These are phyloP conservation scores for Calliphora vomitoria DNA, from an alignment of 2,888 invertebrate genomes.

Conservation along the genomic window DNA sequence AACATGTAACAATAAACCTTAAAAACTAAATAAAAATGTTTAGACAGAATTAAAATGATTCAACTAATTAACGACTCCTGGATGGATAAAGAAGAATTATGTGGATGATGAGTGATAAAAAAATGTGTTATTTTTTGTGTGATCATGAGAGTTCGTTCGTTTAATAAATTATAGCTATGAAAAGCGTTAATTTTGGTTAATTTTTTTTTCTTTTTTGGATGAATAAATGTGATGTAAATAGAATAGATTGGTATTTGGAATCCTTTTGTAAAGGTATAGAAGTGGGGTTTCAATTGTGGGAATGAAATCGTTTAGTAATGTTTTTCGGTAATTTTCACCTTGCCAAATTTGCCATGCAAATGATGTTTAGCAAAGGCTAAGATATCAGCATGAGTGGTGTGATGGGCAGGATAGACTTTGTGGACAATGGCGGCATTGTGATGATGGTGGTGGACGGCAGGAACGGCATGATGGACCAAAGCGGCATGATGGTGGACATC, in stretches of 20 bases:
- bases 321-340: conserved; percentile 82
- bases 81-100: conserved; percentile 12
- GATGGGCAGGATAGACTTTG: conserved; percentile 79
- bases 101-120: conserved; percentile 30
- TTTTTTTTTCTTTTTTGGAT: conserved; percentile 2
- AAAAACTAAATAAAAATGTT: conserved; percentile 46
- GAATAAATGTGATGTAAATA: conserved; percentile 27
- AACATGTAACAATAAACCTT: conserved; percentile 52
- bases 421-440: conserved; percentile 79
- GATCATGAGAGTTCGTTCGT: conserved; percentile 71
- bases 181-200: conserved; percentile 59
- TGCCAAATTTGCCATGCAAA: conserved; percentile 82
- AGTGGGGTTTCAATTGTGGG: conserved; percentile 35
- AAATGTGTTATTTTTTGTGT: conserved; percentile 16
- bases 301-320: conserved; percentile 82
- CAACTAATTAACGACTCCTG: conserved; percentile 56
- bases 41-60: conserved; percentile 35
- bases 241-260: conserved; percentile 31
- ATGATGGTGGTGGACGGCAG: conserved; percentile 76
- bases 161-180: conserved; percentile 79
- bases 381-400: conserved; percentile 78
- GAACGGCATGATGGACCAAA: conserved; percentile 77
- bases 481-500: conserved; percentile 75
- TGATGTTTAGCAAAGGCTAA: conserved; percentile 82
- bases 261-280: not conserved